phyloP scores from a whole-genome alignment of 2,888 invertebrate genomes.

The Drosophila neotestacea region DNA sequence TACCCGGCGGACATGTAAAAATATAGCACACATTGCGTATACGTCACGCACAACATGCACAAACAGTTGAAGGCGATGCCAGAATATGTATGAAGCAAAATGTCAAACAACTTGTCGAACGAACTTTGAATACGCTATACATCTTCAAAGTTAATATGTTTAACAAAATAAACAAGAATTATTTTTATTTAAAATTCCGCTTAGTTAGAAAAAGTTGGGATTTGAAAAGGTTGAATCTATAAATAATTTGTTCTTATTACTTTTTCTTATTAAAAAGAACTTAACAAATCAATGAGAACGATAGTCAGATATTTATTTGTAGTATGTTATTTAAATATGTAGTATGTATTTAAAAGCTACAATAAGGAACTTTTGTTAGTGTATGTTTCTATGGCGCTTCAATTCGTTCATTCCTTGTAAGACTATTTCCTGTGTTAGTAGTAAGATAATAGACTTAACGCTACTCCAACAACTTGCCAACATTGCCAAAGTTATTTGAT shows the following conservation, averaged over 20 bases:
- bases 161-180: too few relatives aligned
- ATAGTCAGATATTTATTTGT: too few relatives aligned
- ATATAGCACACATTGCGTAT: constrained; percentile 75
- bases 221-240: too few relatives aligned
- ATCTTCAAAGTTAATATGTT: too few relatives aligned
- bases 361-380: not conserved
- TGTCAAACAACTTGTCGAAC: not conserved
- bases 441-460: constrained; percentile 23
- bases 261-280: too few relatives aligned
- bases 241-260: too few relatives aligned
- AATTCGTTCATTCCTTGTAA: not conserved
- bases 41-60: constrained; percentile 64
- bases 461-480: constrained; percentile 22
- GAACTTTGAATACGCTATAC: constrained; percentile 20
- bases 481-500: constrained; percentile 40
- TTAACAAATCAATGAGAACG: too few relatives aligned
- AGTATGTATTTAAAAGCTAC: too few relatives aligned
- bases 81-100: not conserved
- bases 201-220: too few relatives aligned
- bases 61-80: constrained; percentile 26
- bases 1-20: constrained; percentile 72
- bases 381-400: not conserved
- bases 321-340: too few relatives aligned
- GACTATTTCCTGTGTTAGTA: not conserved
- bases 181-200: too few relatives aligned